Evolutionary conservation across 2,888 invertebrate species (phyloP), one percentile per base, ranked within the genome.

Genomic region (Coelopa pilipes): DNA sequence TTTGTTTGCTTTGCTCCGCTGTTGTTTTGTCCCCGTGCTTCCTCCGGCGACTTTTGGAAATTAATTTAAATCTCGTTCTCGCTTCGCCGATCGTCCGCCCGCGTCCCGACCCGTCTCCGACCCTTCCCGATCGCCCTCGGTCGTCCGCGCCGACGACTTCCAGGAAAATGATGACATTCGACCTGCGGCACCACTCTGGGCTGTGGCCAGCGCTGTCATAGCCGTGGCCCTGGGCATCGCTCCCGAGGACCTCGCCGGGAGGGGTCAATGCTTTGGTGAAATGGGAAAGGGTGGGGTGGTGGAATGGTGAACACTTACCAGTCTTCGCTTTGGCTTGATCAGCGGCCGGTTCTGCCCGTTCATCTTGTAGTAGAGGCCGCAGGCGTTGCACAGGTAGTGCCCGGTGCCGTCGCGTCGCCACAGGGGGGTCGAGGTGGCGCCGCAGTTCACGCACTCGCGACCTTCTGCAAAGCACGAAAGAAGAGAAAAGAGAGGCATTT

Each of bases 321-420:
- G 94, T 93, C 99, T 94, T 92, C 99, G 94, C 91, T 99, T 98
- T 87, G 99, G 98, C 92, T 99, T 99, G 90, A 98, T 98, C 86
- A 99, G 93, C 75, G 99, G 99, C 89, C 99, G 91, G 89, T 98
- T 98, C 89, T 97, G 96, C 84, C 99, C 99, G 89, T 99, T 99
- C 98, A 99, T 99, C 91, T 99, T 99, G 91, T 98, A 98, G 91
- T 99, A 99, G 82, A 99, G 93, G 82, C 99, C 99, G 89, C 99
- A 99, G 81, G 99, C 99, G 90, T 99, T 99, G 92, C 98, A 99
- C 84, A 94, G 92, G 90, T 98, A 99, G 89, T 96, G 97, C 65
- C 98, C 99, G 80, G 98, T 98, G 80, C 98, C 98, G 89, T 99
- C 99, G 83, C 99, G 89, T 86, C 95, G 90, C 95, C 95, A 97